These are phyloP conservation scores for Cloeon dipterum DNA, from an alignment of 2,888 invertebrate genomes.

Conservation along the genomic window DNA sequence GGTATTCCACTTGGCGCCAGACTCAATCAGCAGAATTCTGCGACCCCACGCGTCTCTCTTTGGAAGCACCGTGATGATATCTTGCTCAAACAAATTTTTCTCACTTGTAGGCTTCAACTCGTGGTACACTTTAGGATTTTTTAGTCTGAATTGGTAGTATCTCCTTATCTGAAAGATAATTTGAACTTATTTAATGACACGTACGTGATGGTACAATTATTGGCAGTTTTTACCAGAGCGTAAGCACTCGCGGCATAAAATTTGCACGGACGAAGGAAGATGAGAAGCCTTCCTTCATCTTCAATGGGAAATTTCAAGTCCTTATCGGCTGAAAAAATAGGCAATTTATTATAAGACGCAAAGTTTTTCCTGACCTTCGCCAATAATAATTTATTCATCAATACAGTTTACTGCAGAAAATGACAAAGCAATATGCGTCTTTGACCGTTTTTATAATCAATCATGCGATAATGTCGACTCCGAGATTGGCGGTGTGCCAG, in stretches of 20 bases:
- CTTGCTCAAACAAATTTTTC: conserved; percentile 34
- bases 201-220: too few species aligned
- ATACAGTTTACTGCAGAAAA: too few species aligned
- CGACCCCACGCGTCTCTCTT: conserved; percentile 39
- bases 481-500: too few species aligned
- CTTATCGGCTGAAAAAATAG: conserved; percentile 28
- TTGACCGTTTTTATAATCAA: too few species aligned
- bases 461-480: too few species aligned
- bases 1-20: conserved; percentile 61
- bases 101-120: conserved; percentile 37
- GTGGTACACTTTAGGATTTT: conserved; percentile 34
- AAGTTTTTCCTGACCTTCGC: too few species aligned
- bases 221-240: too few species aligned
- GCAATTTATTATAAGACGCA: too few species aligned
- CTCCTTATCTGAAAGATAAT: conserved; percentile 39
- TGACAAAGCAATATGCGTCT: too few species aligned
- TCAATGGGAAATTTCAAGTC: conserved; percentile 38
- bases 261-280: conserved; percentile 60
- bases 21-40: conserved; percentile 41
- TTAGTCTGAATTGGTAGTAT: conserved; percentile 42
- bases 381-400: too few species aligned
- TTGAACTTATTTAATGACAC: not conserved
- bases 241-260: conserved; percentile 62
- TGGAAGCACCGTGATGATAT: conserved; percentile 43
- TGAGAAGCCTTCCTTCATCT: conserved; percentile 53